Base-by-base conservation (phyloP, 2,113 vertebrate genomes). In the Sinocyclocheilus rhinocerous region DNA sequence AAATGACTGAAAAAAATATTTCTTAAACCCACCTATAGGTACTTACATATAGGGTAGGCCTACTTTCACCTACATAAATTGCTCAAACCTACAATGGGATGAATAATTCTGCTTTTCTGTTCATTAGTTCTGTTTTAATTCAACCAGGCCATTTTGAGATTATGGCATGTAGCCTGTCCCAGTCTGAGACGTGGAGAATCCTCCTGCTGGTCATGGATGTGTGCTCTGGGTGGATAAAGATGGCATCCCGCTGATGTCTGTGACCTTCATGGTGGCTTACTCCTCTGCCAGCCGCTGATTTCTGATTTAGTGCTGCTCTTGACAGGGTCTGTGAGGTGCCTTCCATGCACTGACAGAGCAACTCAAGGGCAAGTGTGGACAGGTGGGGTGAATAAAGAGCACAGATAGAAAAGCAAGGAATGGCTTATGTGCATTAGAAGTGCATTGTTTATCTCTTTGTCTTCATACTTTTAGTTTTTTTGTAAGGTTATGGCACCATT, bases 221-320 rank as follows among this genome's bases (percentile, higher is more conserved):
- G 96, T 92, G 92, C 98, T 96, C 95, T 96, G 96, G 96, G 95
- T 96, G 96, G 97, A 99, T 99, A 97, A 97, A 99, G 97, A 98
- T 96, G 97, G 97, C 97, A 97, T 93, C 95, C 96, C 91, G 95
- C 95, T 98, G 96, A 97, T 97, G 97, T 95, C 97, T 98, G 97
- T 99, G 97, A 99, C 98, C 97, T 99, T 99, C 98, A 99, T 97
- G 98, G 97, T 97, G 97, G 97, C 97, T 99, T 98, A 98, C 97
- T 98, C 96, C 96, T 84, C 84, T 88, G 96, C 96, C 97, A 98
- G 97, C 97, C 97, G 97, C 98, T 97, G 98, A 98, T 98, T 99
- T 98, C 97, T 99, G 97, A 99, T 99, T 99, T 99, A 99, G 97
- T 96, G 97, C 97, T 94, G 97, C 97, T 97, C 97, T 98, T 99